These are phyloP conservation scores for Tetramorium bicarinatum DNA, from an alignment of 2,888 invertebrate species.

Conservation along the genomic window DNA sequence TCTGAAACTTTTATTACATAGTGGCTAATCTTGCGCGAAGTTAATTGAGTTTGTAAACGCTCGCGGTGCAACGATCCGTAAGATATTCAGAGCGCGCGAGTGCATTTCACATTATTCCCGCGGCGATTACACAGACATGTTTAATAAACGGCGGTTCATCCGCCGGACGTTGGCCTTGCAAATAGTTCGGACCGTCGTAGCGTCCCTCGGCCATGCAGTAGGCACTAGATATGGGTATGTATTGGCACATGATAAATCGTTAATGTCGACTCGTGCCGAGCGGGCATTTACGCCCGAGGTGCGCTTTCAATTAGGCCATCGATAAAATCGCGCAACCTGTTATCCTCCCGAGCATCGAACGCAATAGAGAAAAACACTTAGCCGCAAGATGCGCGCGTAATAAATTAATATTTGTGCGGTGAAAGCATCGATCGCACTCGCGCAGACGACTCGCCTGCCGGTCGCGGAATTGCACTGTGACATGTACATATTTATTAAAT, in stretches of 20 bases:
- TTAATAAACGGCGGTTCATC: constrained; percentile 62
- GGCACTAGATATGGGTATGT: neutral
- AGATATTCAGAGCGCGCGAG: constrained; percentile 9
- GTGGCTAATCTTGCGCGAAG: neutral
- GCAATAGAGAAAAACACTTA: constrained; percentile 5
- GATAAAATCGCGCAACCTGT: constrained; percentile 42
- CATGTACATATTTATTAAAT: constrained; percentile 29
- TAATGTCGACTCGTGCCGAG: constrained; percentile 16
- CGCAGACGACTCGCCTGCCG: neutral
- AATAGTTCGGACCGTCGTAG: constrained; percentile 17
- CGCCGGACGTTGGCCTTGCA: constrained; percentile 24
- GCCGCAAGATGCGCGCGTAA: neutral
- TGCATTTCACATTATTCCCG: neutral
- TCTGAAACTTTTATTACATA: neutral
- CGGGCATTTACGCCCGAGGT: constrained; percentile 9
- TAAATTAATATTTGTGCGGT: constrained; percentile 27
- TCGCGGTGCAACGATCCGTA: neutral
- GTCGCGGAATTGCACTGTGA: neutral
- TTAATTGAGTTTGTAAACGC: constrained; percentile 32
- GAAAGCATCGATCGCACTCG: neutral
- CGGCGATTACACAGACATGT: constrained; percentile 29
- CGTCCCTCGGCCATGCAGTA: constrained; percentile 4
- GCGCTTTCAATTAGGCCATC: constrained; percentile 45
- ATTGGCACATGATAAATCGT: constrained; percentile 47
- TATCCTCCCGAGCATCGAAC: neutral